These are phyloP conservation scores for Xestoiulus laeticollis DNA, from an alignment of 2,888 invertebrate species.

Conservation along the genomic window DNA sequence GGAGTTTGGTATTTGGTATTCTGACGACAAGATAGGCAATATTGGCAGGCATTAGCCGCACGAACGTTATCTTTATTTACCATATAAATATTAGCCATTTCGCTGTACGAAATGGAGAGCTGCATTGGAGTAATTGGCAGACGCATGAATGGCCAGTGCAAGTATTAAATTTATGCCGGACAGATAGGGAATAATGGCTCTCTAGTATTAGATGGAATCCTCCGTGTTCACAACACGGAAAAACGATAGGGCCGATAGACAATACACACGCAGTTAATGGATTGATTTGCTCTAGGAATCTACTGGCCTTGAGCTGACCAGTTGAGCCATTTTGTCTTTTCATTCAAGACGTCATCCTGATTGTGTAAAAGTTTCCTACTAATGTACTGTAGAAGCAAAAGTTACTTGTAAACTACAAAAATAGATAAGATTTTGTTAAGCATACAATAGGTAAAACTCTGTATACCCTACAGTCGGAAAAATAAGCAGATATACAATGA, in stretches of 20 bases:
- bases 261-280: background rate
- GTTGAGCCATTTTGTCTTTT: background rate
- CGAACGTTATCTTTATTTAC: slow-evolving; percentile 29
- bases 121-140: background rate
- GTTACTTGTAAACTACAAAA: too few species aligned
- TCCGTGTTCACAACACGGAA: background rate
- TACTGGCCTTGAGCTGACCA: background rate
- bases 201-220: background rate
- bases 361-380: background rate
- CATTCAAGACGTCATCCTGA: background rate
- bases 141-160: background rate
- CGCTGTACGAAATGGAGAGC: background rate
- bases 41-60: slow-evolving; percentile 25
- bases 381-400: too few species aligned
- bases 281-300: background rate
- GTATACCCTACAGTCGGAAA: too few species aligned
- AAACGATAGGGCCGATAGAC: background rate
- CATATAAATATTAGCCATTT: slow-evolving; percentile 20
- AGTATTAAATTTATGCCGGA: slow-evolving; percentile 9
- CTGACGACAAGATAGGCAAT: background rate
- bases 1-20: background rate
- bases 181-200: background rate
- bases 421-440: too few species aligned
- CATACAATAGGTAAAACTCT: too few species aligned
- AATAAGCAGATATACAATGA: too few species aligned